These are phyloP conservation scores for Acanthosepion pharaonis DNA, from an alignment of 2,888 invertebrate genomes.

Conservation along the genomic window DNA sequence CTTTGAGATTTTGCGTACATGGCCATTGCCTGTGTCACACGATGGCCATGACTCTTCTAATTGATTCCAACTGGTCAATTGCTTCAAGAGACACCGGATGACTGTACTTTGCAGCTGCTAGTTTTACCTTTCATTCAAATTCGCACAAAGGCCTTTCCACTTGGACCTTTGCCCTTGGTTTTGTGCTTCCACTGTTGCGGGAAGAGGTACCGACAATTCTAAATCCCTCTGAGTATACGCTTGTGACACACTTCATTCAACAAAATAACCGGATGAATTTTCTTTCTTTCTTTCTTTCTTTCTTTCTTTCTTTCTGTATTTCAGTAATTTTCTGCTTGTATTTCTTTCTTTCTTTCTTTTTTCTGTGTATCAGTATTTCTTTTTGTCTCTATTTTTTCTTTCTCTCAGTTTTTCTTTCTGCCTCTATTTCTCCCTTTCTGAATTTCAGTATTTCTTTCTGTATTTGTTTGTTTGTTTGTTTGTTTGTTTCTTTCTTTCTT, in stretches of 20 bases:
- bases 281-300: neutral
- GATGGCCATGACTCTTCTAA: neutral
- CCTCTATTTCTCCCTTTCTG: too few species aligned
- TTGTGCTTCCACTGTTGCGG: neutral
- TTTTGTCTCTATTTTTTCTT: neutral
- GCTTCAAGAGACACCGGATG: constrained; percentile 9
- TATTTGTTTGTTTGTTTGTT: too few species aligned
- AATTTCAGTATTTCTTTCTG: too few species aligned
- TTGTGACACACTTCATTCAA: neutral
- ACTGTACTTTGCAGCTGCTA: neutral
- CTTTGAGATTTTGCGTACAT: neutral
- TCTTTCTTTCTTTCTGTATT: neutral
- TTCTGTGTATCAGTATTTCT: neutral
- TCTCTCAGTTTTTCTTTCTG: neutral
- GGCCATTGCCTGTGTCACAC: neutral
- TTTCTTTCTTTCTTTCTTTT: neutral
- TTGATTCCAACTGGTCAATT: neutral
- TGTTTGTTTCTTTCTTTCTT: too few species aligned
- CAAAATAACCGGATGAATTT: neutral
- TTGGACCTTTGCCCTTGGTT: neutral
- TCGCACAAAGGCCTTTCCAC: neutral
- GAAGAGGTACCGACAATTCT: neutral
- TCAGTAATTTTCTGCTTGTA: neutral
- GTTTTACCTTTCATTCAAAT: neutral
- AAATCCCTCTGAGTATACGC: neutral